Base-by-base conservation (phyloP, 2,797 vertebrate genomes). In the Sphenopsis melanotis region DNA sequence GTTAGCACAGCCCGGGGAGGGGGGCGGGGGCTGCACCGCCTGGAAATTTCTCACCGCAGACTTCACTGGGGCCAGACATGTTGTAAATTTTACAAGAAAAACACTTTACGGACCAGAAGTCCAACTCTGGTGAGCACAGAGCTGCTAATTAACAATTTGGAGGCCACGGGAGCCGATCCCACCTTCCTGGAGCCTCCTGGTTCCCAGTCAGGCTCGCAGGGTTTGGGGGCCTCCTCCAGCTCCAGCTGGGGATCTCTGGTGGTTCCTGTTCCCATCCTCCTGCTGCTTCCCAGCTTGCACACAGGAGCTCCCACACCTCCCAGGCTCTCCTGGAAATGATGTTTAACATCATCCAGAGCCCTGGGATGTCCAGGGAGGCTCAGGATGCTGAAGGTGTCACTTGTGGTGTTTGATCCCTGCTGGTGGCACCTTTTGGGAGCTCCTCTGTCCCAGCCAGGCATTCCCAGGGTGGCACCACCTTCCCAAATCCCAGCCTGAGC, bases 71-170 rank as follows among this genome's bases (percentile, higher is more conserved):
- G 93, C 95, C 96, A 95, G 94, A 96, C 93, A 41, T 90, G 90
- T 21, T 95, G 92, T 96, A 95, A 97, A 94, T 94, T 97, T 96
- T 95, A 96, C 90, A 94, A 89, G 95, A 56, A 91, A 95, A 96
- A 79, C 88, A 56, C 93, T 94, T 97, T 82, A 46, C 92, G 64
- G 85, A 95, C 86, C 96, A 96, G 90, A 66, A 94, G 92, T 81
- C 88, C 83, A 32, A 37, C 74, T 77, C 93, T 60, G 7, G 9
- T 36, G 83, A 1, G 7, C 80, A 21, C 15, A 12, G 94, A 94
- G 80, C 81, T 39, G 64, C 93, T 96, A 93, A 95, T 97, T 53
- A 93, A 89, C 64, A 29, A 41, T 37, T 66, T 39, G 88, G 83
- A 87, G 86, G 12, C 41, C n/a, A 1, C 4, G 74, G 24, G 77